phyloP scores from a whole-genome alignment of 2,888 invertebrate species.

The Dexiosoma caninum region DNA sequence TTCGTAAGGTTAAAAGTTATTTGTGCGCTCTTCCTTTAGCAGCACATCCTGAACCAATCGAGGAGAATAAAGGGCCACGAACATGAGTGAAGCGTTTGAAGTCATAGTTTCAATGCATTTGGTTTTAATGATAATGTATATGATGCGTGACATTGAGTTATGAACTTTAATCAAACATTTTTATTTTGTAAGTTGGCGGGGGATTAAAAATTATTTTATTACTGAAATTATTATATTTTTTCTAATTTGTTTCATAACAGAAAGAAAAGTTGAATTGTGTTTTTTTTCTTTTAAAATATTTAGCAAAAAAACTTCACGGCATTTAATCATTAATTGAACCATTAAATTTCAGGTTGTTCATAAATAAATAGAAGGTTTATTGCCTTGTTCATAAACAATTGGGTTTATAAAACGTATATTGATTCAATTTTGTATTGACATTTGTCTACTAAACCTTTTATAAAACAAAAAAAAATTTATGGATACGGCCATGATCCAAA shows the following conservation, averaged over 20 bases:
- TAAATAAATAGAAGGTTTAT: too few species aligned
- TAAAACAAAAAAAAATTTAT: too few species aligned
- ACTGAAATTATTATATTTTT: background rate
- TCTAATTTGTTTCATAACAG: background rate
- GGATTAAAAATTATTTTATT: background rate
- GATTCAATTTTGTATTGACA: too few species aligned
- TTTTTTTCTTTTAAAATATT: too few species aligned
- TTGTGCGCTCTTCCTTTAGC: background rate
- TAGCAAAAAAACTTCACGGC: too few species aligned
- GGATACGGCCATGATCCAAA: too few species aligned
- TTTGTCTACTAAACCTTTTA: too few species aligned
- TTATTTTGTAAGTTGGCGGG: slow-evolving; percentile 8
- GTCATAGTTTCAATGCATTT: slow-evolving; percentile 8
- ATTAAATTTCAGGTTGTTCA: too few species aligned
- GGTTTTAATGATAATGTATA: slow-evolving; percentile 46
- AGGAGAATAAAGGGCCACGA: background rate
- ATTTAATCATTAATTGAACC: too few species aligned
- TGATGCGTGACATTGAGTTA: slow-evolving; percentile 60
- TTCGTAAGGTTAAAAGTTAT: slow-evolving; percentile 58
- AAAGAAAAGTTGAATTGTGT: background rate
- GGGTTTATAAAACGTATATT: too few species aligned
- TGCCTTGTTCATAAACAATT: too few species aligned
- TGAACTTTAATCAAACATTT: slow-evolving; percentile 42
- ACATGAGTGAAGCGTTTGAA: slow-evolving; percentile 19
- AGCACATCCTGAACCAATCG: background rate